Evolutionary conservation across 2,113 vertebrate genomes (phyloP).

Genomic region (Brachyhypopomus gauderio): DNA sequence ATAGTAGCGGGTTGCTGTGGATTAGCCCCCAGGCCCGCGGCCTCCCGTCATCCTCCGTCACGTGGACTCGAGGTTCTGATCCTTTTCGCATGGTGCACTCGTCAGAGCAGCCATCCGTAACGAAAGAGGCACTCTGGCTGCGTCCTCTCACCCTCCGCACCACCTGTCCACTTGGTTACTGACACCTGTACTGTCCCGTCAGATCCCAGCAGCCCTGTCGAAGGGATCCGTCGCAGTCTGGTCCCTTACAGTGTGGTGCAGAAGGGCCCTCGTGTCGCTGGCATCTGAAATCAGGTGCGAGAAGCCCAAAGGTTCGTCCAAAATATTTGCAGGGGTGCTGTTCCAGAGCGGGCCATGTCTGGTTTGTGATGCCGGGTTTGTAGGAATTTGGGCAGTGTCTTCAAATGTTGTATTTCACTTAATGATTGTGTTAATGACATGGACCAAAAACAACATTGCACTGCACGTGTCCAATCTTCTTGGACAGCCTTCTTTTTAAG

Average conservation of each 20-base stretch:
- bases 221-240: conserved; percentile 17
- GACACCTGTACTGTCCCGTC: conserved; percentile 76
- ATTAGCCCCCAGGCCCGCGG: conserved; percentile 54
- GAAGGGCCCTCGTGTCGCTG: conserved; percentile 14
- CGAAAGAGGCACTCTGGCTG: conserved; percentile 71
- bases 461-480: background rate
- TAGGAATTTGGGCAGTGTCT: background rate
- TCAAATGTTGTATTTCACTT: conserved; percentile 30
- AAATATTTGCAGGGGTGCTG: background rate
- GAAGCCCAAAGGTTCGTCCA: background rate
- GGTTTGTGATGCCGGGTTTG: conserved; percentile 21
- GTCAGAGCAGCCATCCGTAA: conserved; percentile 70
- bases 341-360: conserved; percentile 20
- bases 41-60: conserved; percentile 58
- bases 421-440: conserved; percentile 42
- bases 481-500: conserved; percentile 17
- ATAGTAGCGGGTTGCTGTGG: conserved; percentile 28
- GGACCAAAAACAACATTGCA: conserved; percentile 34
- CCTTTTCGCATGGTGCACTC: conserved; percentile 59
- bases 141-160: conserved; percentile 69
- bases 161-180: conserved; percentile 72
- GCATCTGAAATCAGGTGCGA: background rate
- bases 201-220: conserved; percentile 64
- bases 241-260: background rate
- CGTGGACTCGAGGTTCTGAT: conserved; percentile 59